These are phyloP conservation scores for Sisor rabdophorus DNA, from an alignment of 2,113 vertebrate species.

Conservation along the genomic window DNA sequence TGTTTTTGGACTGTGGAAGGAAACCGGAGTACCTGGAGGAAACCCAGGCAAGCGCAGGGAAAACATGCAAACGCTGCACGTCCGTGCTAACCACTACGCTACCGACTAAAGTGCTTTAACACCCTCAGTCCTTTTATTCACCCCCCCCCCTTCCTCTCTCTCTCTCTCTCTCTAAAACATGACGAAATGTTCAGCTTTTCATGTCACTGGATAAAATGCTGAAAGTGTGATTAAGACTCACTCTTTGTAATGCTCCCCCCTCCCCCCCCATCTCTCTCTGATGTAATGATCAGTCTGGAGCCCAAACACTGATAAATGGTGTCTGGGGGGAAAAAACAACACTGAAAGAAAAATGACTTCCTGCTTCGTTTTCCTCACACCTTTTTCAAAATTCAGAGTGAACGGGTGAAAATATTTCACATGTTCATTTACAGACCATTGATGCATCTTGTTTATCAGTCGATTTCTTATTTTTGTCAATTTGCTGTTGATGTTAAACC, in stretches of 20 bases:
- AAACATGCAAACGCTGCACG: too few relatives aligned
- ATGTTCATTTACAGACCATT: background rate
- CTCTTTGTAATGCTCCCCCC: background rate
- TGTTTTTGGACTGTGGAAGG: too few relatives aligned
- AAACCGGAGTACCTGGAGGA: too few relatives aligned
- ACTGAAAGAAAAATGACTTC: background rate
- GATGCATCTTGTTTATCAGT: background rate
- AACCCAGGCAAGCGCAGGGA: too few relatives aligned
- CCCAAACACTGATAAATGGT: slow-evolving; percentile 23
- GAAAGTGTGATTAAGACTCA: too few relatives aligned
- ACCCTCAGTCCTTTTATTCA: too few relatives aligned
- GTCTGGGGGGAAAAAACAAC: slow-evolving; percentile 13
- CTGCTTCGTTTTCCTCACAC: background rate
- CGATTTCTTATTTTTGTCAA: background rate
- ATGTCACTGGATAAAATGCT: too few relatives aligned
- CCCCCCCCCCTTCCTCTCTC: too few relatives aligned
- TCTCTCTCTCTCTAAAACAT: too few relatives aligned
- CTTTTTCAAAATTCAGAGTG: slow-evolving; percentile 2
- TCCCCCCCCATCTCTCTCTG: background rate
- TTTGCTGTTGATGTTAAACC: background rate
- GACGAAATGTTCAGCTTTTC: too few relatives aligned
- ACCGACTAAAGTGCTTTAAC: too few relatives aligned
- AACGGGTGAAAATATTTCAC: background rate
- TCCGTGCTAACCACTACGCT: too few relatives aligned
- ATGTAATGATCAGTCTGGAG: slow-evolving; percentile 35